These are phyloP conservation scores for Salminus brasiliensis DNA, from an alignment of 2,113 vertebrate species.

Conservation along the genomic window DNA sequence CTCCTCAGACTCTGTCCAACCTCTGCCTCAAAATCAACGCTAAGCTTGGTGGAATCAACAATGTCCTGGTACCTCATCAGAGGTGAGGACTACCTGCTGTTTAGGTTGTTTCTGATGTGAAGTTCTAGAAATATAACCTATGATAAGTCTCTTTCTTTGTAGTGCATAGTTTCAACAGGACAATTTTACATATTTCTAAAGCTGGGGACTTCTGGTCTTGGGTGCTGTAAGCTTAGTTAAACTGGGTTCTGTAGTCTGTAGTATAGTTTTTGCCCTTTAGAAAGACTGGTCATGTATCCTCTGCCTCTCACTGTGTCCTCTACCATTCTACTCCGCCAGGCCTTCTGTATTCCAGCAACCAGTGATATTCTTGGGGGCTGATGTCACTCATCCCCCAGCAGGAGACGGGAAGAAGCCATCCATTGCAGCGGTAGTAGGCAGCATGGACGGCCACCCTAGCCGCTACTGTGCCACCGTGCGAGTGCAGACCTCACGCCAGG, in stretches of 20 bases:
- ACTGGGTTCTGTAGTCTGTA: too few species aligned
- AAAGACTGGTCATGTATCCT: too few species aligned
- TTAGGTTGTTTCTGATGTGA: background rate
- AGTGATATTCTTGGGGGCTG: constrained; percentile 96
- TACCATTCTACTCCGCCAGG: constrained; percentile 65
- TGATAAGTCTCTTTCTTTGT: too few species aligned
- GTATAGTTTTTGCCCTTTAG: too few species aligned
- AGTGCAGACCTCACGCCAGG: constrained; percentile 95
- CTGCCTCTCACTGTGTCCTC: background rate
- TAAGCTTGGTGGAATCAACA: constrained; percentile 98
- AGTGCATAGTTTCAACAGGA: too few species aligned
- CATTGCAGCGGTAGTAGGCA: constrained; percentile 96
- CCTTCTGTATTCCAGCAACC: constrained; percentile 98
- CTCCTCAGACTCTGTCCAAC: constrained; percentile 96
- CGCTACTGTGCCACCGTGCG: constrained; percentile 96
- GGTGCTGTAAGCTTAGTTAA: too few species aligned
- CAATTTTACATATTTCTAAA: too few species aligned
- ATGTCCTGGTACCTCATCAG: constrained; percentile 97
- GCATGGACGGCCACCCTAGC: constrained; percentile 98
- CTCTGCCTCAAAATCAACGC: constrained; percentile 99
- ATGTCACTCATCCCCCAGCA: constrained; percentile 94
- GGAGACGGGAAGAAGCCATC: constrained; percentile 98
- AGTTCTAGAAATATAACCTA: background rate
- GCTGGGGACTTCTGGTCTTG: too few species aligned
- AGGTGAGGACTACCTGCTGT: constrained; percentile 75